Evolutionary conservation across 1,140 invertebrate species (phyloP), one percentile per base, ranked within the genome.

Genomic region (Drosophila persimilis): DNA sequence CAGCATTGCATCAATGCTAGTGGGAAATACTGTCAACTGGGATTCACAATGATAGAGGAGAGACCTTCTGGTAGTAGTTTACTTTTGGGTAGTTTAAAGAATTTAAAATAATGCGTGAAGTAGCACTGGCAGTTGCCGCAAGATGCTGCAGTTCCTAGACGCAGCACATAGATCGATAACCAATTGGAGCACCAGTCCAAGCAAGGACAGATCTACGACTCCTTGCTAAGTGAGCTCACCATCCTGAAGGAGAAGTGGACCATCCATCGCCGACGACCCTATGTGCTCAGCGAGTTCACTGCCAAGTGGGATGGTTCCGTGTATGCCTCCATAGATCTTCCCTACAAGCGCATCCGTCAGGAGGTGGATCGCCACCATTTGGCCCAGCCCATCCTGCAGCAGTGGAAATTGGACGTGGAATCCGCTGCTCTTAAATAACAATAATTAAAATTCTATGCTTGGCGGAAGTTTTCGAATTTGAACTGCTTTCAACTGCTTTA

Each of bases 151-250:
- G 76, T 50, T 93, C 9, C 93, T 95, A 48, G 92, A 93, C 5
- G 93, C 20, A 20, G 24, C 24, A 26, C 24, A 5, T 26, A 95
- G 70, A 92, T 96, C 41, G 93, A 95, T 63, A 64, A 73, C 1
- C 95, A 96, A 78, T 85, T 97, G 51, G 89, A 92, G 17, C 85
- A 92, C 39, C 93, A 93, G 77, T 94, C 95, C 76, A 84, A 93
- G 46, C 93, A 94, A 72, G 97, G 95, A 95, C 91, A 93, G 44
- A 81, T 95, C 9, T 96, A 95, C 86, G 95, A 96, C 69, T 93
- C 94, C 51, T 96, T 92, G 45, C 93, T 94, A 84, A 86, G 77
- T 9, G 92, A 94, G 69, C 91, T 92, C 15, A 15, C 58, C 92
- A 94, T 93, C 1, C 81, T 92, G 41, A 76, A 74, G 20, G 92